Conservation (phyloP, 2,113 vertebrate species). For the Heteronetta atricapilla region DNA sequence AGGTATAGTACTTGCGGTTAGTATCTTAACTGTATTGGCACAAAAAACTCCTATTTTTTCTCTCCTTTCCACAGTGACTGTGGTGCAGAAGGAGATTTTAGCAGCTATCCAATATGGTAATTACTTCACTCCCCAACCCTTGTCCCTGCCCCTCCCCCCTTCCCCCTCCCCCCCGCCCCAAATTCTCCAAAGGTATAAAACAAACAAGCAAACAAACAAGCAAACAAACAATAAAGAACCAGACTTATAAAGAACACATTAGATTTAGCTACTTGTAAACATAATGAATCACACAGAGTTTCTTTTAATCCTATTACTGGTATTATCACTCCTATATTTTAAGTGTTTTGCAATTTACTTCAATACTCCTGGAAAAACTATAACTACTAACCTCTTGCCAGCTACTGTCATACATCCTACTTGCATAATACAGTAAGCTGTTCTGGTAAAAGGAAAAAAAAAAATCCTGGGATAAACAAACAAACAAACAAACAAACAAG, state of each 20-base stretch:
- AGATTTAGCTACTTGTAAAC: not conserved
- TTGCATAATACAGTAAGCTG: not conserved
- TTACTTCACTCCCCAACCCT: no score
- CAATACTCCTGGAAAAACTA: not conserved
- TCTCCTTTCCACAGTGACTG: not conserved
- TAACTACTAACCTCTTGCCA: not conserved
- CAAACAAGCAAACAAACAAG: no score
- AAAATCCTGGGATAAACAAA: not conserved
- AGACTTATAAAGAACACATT: not conserved
- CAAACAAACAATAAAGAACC: not conserved
- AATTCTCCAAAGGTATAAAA: no score
- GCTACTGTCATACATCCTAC: not conserved
- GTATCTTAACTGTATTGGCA: not conserved
- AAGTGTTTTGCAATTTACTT: not conserved
- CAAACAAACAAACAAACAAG: accelerated
- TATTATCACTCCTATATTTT: not conserved
- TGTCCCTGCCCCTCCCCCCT: no score
- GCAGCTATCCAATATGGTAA: not conserved
- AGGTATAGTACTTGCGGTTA: no score
- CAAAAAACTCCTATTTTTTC: not conserved
- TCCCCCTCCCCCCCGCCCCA: no score
- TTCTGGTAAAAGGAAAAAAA: not conserved
- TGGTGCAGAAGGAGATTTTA: not conserved
- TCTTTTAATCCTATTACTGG: not conserved
- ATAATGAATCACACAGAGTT: not conserved